Conservation (phyloP, 2,888 invertebrate species). For the Clivina fossor region DNA sequence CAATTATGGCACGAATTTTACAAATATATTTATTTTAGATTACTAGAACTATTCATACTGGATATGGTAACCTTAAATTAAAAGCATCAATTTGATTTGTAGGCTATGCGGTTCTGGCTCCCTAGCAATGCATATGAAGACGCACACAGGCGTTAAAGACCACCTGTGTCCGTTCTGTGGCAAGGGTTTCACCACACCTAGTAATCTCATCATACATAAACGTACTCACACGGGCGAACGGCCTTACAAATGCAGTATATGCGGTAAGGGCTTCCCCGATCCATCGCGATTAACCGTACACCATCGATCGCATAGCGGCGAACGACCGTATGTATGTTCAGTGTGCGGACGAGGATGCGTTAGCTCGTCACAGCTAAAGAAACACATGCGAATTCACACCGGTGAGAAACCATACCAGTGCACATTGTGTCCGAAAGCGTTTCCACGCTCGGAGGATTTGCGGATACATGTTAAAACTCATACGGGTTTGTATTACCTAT, state of each 20-base stretch:
- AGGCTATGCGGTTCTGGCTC: slow-evolving; percentile 52
- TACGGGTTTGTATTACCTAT: no score
- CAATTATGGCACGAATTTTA: no score
- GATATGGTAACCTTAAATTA: not conserved
- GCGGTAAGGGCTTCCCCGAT: slow-evolving; percentile 56
- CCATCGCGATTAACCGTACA: slow-evolving; percentile 56
- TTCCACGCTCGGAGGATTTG: slow-evolving; percentile 50
- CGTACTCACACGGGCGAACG: slow-evolving; percentile 52
- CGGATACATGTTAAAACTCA: slow-evolving; percentile 51
- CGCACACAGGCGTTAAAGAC: slow-evolving; percentile 54
- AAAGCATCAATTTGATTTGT: no score
- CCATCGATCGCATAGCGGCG: slow-evolving; percentile 54
- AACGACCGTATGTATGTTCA: slow-evolving; percentile 53
- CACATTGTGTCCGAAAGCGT: slow-evolving; percentile 49
- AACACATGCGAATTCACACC: slow-evolving; percentile 55
- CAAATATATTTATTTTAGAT: no score
- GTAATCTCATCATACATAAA: slow-evolving; percentile 51
- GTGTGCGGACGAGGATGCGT: slow-evolving; percentile 50
- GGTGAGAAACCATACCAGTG: slow-evolving; percentile 55
- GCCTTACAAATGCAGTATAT: slow-evolving; percentile 52
- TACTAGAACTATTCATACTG: not conserved
- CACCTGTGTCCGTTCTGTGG: slow-evolving; percentile 51
- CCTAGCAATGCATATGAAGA: slow-evolving; percentile 56
- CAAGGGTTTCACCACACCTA: slow-evolving; percentile 51
- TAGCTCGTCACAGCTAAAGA: slow-evolving; percentile 53